phyloP scores from a whole-genome alignment of 2,113 vertebrate species.

The Merops nubicus region DNA sequence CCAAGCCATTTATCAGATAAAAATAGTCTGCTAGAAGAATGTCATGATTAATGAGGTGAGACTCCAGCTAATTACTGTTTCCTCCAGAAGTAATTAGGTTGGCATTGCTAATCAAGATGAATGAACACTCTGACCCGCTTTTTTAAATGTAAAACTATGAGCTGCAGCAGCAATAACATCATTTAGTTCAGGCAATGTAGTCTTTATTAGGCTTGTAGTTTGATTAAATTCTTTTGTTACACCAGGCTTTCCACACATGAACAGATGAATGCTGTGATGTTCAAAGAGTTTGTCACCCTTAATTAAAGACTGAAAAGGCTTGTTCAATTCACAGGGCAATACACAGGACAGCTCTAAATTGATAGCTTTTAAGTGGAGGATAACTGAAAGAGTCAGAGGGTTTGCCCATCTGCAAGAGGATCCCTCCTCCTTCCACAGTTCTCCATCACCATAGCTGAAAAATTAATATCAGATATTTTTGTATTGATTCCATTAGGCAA shows the following conservation, averaged over 20 bases:
- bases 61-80: conserved; percentile 99
- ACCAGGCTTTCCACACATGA: conserved; percentile 78
- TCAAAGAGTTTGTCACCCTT: conserved; percentile 85
- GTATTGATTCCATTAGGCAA: conserved; percentile 66
- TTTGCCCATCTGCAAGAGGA: conserved; percentile 59
- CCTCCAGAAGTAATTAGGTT: conserved; percentile 98
- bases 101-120: conserved; percentile 93
- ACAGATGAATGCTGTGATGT: conserved; percentile 82
- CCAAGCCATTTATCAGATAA: conserved; percentile 97
- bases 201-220: conserved; percentile 84
- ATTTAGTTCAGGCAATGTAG: conserved; percentile 82
- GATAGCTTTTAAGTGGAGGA: conserved; percentile 81
- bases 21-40: conserved; percentile 95
- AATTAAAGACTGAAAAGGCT: conserved; percentile 84
- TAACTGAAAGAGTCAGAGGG: conserved; percentile 63
- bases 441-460: conserved; percentile 28
- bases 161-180: conserved; percentile 79
- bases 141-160: conserved; percentile 84
- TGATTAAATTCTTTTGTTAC: conserved; percentile 88
- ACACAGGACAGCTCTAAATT: conserved; percentile 79
- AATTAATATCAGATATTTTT: conserved; percentile 61
- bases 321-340: conserved; percentile 77
- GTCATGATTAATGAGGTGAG: conserved; percentile 99
- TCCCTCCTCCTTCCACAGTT: conserved; percentile 49
- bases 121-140: conserved; percentile 86